Evolutionary conservation across 35 echinoderm and acorn worm genomes (phyloP).

Genomic region (Acanthaster planci): DNA sequence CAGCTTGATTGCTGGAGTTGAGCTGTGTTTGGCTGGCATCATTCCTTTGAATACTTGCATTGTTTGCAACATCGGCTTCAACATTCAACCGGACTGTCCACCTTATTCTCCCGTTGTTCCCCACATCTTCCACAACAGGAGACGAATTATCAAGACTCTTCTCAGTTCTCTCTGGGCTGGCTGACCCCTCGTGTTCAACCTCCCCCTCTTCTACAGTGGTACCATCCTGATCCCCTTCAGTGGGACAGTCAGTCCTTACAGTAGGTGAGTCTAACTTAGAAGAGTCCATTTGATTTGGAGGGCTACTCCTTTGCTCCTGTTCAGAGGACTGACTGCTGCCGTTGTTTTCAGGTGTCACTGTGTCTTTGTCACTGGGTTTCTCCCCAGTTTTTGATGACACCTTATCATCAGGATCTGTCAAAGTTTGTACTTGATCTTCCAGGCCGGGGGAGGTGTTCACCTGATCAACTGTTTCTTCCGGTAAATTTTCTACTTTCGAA

Average conservation of each 20-base stretch:
- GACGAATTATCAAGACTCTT: not conserved
- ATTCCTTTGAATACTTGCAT: not conserved
- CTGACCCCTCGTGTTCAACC: not conserved
- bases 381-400: not conserved
- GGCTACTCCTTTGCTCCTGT: not conserved
- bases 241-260: not conserved
- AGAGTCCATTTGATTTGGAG: not conserved
- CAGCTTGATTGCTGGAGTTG: not conserved
- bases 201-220: not conserved
- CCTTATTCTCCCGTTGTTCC: not conserved
- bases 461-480: not conserved
- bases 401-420: conserved; percentile 6
- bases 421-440: not conserved
- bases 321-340: not conserved
- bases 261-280: not conserved
- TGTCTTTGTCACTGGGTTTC: not conserved
- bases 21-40: not conserved
- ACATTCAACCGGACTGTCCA: not conserved
- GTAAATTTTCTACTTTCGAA: not conserved
- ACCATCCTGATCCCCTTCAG: not conserved
- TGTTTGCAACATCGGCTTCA: conserved; percentile 7
- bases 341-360: not conserved
- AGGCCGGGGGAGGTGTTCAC: not conserved
- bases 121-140: not conserved
- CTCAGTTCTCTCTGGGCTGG: not conserved